Base-by-base conservation (phyloP, 2,113 vertebrate species). In the Saguinus imperator region DNA sequence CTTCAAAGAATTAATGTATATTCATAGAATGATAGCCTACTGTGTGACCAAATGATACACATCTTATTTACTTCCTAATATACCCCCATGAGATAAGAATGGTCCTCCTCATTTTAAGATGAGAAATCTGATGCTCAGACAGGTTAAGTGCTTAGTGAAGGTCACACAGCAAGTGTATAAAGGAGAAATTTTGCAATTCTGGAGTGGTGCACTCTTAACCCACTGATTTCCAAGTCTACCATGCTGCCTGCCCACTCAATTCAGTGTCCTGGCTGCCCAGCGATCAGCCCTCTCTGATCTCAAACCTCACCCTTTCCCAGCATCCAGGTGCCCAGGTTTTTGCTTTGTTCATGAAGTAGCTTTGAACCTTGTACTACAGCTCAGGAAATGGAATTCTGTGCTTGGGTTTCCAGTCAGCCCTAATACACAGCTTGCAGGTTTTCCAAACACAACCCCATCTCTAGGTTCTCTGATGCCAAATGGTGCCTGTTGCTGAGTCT, bases 31-130 rank as follows among this genome's bases (percentile, higher is more conserved):
- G 11, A 21, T 52, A 43, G 75, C 5, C 75, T 23, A 1, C 18
- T 23, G 1, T 3, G 2, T 35, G 64, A 45, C 29, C 40, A 37
- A 37, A 18, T 14, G 1, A 10, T 25, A 12, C 4, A 1, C n/a
- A 43, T 6, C 1, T 48, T 73, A 37, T 48, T 37, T 35, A 35
- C 35, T 95, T 18, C 37, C 55, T 27, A 29, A 68, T 52, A 84
- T 21, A 2, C 4, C 9, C 86, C 25, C 29, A 3, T 1, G 37
- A 37, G 57, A 10, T 70, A 50, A 61, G 16, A n/a, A 2, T 8
- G 8, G 1, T 11, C 27, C 35, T 73, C 52, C 16, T 40, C 35
- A 40, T 29, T 70, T 75, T 80, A 66, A 68, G 45, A 58, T 52
- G 57, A 79, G 25, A 75, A 57, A 14, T 16, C 14, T 23, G 61